Evolutionary conservation across 2,888 invertebrate genomes (phyloP).

Genomic region (Disparrhopalites patrizii): DNA sequence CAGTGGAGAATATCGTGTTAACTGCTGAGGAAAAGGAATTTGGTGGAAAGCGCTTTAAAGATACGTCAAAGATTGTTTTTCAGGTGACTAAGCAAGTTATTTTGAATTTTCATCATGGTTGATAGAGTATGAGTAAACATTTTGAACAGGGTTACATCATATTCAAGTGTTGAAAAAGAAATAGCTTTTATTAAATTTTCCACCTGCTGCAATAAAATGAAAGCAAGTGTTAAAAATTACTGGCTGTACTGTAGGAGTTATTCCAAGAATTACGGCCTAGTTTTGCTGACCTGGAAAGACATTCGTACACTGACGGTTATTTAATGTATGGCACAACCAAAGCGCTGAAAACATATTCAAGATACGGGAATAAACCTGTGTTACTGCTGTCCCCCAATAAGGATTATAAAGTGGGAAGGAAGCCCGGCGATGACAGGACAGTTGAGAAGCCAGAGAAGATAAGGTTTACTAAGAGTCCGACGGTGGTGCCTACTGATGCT

Average conservation of each 20-base stretch:
- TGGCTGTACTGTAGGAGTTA: no score
- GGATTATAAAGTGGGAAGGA: no score
- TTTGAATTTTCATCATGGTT: no score
- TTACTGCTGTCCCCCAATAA: neutral
- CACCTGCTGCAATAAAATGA: neutral
- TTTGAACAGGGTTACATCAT: neutral
- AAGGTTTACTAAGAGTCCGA: no score
- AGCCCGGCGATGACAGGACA: slow-evolving; percentile 16
- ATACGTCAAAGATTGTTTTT: slow-evolving; percentile 33
- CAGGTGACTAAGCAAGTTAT: slow-evolving; percentile 37
- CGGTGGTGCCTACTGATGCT: no score
- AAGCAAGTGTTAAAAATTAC: no score
- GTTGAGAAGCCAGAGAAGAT: neutral
- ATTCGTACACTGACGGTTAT: slow-evolving; percentile 21
- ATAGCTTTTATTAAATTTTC: neutral
- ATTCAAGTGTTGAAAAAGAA: neutral
- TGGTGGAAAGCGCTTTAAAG: slow-evolving; percentile 37
- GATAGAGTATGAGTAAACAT: neutral
- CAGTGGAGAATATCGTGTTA: neutral
- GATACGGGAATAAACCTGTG: slow-evolving; percentile 22
- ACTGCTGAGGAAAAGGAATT: slow-evolving; percentile 29
- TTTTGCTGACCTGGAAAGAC: slow-evolving; percentile 14
- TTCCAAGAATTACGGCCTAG: neutral
- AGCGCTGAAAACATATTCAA: slow-evolving; percentile 10
- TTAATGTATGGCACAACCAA: slow-evolving; percentile 26